Conservation (phyloP, 2,888 invertebrate species). For the Petrolisthes manimaculis region DNA sequence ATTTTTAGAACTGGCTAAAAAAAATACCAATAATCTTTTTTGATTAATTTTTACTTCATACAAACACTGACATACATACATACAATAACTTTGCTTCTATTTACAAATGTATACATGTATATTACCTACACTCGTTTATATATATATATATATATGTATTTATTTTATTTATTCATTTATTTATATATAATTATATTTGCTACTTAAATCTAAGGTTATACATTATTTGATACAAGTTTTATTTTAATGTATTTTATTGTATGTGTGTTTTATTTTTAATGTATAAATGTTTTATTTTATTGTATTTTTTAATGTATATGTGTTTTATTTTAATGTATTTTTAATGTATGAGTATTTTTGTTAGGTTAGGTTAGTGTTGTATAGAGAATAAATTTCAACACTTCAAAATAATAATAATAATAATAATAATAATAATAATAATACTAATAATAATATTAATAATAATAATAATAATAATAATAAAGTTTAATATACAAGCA, state of each 20-base stretch:
- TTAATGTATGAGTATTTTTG: no score
- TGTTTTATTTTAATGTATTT: no score
- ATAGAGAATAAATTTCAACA: no score
- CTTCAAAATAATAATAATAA: no score
- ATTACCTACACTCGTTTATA: conserved; percentile 30
- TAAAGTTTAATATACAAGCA: not conserved
- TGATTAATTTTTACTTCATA: conserved; percentile 44
- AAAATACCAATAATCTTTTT: not conserved
- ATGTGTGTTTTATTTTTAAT: no score
- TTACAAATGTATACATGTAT: conserved; percentile 57
- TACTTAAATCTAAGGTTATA: conserved; percentile 30
- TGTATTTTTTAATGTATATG: no score
- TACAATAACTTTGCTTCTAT: conserved; percentile 43
- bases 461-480: not conserved
- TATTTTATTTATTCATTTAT: conserved; percentile 11
- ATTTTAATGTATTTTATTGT: not conserved
- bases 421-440: no score
- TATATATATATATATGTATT: conserved; percentile 41
- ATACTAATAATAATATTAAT: no score
- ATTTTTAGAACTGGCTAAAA: not conserved
- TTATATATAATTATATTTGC: conserved; percentile 41
- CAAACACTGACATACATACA: conserved; percentile 50
- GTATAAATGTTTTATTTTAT: no score
- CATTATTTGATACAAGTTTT: not conserved
- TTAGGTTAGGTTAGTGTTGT: no score